These are phyloP conservation scores for Falco peregrinus DNA, from an alignment of 2,797 vertebrate species.

Conservation along the genomic window DNA sequence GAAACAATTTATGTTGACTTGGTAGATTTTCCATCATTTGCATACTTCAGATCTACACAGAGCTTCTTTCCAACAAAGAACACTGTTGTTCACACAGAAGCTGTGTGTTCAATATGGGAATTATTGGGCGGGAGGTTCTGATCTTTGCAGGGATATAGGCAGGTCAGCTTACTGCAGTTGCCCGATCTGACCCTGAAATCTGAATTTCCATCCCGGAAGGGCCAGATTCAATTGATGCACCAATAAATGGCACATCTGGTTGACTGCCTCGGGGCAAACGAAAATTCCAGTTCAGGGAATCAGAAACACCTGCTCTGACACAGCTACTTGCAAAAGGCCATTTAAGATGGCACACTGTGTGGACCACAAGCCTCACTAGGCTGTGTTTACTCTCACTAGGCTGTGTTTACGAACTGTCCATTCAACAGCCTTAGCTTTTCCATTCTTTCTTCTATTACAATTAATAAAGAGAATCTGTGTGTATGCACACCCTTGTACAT, in stretches of 20 bases:
- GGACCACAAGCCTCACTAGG: fast-evolving
- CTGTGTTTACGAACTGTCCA: neutral
- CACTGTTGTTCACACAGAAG: neutral
- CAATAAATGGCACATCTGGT: neutral
- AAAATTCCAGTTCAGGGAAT: neutral
- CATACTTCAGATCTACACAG: neutral
- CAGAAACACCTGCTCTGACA: neutral
- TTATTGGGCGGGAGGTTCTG: neutral
- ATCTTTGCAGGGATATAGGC: fast-evolving
- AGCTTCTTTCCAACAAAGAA: neutral
- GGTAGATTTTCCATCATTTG: neutral
- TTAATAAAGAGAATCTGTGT: neutral
- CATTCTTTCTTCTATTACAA: neutral
- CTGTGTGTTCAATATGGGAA: neutral
- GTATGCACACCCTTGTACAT: neutral
- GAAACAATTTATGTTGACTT: neutral
- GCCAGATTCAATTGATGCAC: neutral
- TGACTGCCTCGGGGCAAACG: neutral
- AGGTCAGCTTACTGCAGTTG: neutral
- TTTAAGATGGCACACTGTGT: neutral
- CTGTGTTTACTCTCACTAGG: neutral
- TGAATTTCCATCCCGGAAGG: neutral
- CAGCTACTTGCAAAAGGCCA: neutral
- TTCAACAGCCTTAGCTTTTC: fast-evolving
- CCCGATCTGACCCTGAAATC: neutral